phyloP scores from a whole-genome alignment of 2,797 vertebrate species.

The Anableps anableps region DNA sequence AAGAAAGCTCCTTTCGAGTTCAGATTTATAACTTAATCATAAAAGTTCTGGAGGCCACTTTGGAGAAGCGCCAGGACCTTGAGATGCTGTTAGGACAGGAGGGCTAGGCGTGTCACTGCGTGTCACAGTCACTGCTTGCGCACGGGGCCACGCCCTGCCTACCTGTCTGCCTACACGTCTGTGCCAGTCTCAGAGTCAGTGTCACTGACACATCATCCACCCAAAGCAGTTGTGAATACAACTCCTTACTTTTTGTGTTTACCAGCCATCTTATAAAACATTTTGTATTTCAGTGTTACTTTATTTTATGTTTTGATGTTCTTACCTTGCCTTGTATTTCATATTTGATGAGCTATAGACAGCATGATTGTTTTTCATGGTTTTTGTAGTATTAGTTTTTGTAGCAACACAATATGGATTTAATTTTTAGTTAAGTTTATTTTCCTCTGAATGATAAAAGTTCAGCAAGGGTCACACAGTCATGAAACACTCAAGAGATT shows the following conservation, averaged over 20 bases:
- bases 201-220: constrained; percentile 6
- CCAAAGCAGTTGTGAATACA: constrained; percentile 1
- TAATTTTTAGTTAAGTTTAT: neutral
- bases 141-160: constrained; percentile 83
- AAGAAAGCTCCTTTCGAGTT: constrained; percentile 21
- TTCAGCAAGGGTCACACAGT: neutral
- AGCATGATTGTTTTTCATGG: neutral
- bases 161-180: constrained; percentile 75
- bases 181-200: constrained; percentile 27
- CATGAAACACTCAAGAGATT: neutral
- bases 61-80: constrained; percentile 30
- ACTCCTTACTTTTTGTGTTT: neutral
- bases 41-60: neutral
- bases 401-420: neutral
- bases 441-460: neutral
- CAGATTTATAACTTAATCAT: neutral
- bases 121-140: constrained; percentile 83
- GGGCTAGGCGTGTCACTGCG: constrained; percentile 85
- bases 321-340: neutral
- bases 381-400: neutral
- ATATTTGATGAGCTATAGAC: neutral
- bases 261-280: neutral
- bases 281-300: neutral
- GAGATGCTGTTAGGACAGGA: constrained; percentile 67
- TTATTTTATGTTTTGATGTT: neutral